Evolutionary conservation across 35 echinoderm and acorn worm species (phyloP), one percentile per base, ranked within the genome.

Genomic region (Ophioderma brevispina): DNA sequence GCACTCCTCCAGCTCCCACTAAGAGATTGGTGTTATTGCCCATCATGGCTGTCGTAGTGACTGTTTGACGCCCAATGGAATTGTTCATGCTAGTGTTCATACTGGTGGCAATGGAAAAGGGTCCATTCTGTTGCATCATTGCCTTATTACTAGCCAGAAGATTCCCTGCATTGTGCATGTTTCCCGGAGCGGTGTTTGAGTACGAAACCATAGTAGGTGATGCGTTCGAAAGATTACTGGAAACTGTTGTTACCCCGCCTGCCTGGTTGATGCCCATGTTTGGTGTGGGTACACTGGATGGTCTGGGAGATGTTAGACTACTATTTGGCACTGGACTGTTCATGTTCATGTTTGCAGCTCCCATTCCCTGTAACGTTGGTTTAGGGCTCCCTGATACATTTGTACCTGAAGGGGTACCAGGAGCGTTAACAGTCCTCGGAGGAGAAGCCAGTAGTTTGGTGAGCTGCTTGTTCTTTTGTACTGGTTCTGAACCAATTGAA

Each of bases 391-490:
- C 90, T 28, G 88, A 78, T 38, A 91, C 89, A 76, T 52, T 59
- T 37, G 83, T 85, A 59, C 50, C 63, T 52, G 81, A 46, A 15
- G 43, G 31, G 21, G 83, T 85, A 25, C 49, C 49, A 59, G 83
- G 52, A 21, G 46, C 33, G 21, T 37, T 37, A 15, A 85, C 83
- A 77, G 91, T 99, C 28, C 93, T 88, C 28, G 97, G 84, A 32
- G 97, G 93, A 75, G 90, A 95, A 38, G 88, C 70, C 42, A 99
- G 90, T 43, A 99, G 85, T 75, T 95, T 89, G 30, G 94, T 90
- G 25, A 99, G 92, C 80, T 99, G 97, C 75, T 89, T 92, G 59
- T 99, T 99, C 87, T 99, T 99, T 55, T 95, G 91, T 17, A 92
- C 37, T 33, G 91, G 76, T 32, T 99, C 97, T 76, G 84, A 77